Conservation (phyloP, 2,888 invertebrate species). For the Drosophila neoperkinsi region DNA sequence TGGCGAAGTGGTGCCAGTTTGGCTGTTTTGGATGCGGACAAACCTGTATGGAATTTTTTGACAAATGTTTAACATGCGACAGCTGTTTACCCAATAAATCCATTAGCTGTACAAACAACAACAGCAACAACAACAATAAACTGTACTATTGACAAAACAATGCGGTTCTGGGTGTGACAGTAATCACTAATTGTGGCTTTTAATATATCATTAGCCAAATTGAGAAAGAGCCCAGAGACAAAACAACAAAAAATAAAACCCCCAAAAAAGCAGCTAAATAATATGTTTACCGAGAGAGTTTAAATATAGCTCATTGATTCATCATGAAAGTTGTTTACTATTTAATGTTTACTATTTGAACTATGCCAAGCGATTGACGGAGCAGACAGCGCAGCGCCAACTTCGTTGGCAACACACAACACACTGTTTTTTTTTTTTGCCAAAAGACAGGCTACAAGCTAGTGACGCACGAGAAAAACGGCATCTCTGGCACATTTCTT, state of each 20-base stretch:
- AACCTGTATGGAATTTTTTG: conserved; percentile 70
- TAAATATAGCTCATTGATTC: conserved; percentile 17
- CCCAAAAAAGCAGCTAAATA: not conserved
- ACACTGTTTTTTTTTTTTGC: not conserved
- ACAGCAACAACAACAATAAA: conserved; percentile 57
- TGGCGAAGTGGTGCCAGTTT: conserved; percentile 42
- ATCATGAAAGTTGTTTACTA: conserved; percentile 22
- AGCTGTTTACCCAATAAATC: conserved; percentile 79
- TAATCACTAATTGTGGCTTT: conserved; percentile 65
- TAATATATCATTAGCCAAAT: conserved; percentile 63
- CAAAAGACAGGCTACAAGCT: conserved; percentile 68
- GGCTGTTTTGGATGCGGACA: conserved; percentile 45
- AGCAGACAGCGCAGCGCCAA: conserved; percentile 72
- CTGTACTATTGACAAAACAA: conserved; percentile 67
- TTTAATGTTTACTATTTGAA: conserved; percentile 19
- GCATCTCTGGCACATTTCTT: conserved; percentile 64
- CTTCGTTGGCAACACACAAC: conserved; percentile 61
- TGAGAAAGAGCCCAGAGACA: conserved; percentile 12
- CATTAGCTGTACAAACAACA: conserved; percentile 73
- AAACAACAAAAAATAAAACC: not conserved
- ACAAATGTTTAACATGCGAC: conserved; percentile 77
- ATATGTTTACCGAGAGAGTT: not conserved
- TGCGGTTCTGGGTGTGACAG: conserved; percentile 68
- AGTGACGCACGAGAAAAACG: conserved; percentile 37
- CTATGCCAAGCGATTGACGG: conserved; percentile 23